Conservation (phyloP, 2,888 invertebrate genomes). For the Dendrolimus pini region DNA sequence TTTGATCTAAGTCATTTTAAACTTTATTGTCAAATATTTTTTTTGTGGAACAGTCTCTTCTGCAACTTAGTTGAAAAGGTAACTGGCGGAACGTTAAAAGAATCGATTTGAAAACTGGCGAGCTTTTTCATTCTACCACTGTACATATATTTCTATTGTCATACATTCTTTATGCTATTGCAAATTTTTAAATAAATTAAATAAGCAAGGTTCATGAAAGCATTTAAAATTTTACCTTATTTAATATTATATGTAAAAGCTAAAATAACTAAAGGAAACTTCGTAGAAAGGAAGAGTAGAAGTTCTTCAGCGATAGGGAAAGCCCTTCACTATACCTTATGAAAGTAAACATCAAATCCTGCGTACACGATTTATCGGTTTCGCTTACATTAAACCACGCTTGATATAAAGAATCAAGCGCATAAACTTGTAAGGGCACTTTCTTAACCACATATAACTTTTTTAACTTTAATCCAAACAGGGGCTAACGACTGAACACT, state of each 20-base stretch:
- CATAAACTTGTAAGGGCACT: slow-evolving; percentile 55
- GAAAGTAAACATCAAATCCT: slow-evolving; percentile 64
- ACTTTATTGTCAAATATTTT: too few relatives aligned
- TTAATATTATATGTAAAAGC: neutral
- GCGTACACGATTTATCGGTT: slow-evolving; percentile 45
- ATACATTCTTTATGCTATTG: too few relatives aligned
- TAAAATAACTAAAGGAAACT: slow-evolving; percentile 13
- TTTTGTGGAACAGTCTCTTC: too few relatives aligned
- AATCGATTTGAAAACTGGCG: too few relatives aligned
- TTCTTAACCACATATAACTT: slow-evolving; percentile 52
- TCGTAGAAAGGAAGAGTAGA: slow-evolving; percentile 72
- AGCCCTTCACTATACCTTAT: slow-evolving; percentile 56
- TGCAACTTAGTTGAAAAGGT: too few relatives aligned
- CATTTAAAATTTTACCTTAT: neutral
- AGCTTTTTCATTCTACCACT: too few relatives aligned
- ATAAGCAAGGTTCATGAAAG: neutral
- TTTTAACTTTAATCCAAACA: slow-evolving; percentile 34
- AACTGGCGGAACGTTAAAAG: too few relatives aligned
- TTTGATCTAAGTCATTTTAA: too few relatives aligned
- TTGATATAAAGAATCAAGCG: slow-evolving; percentile 42
- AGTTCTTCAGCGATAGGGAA: slow-evolving; percentile 67
- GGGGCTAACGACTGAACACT: slow-evolving; percentile 25
- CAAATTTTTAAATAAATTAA: neutral
- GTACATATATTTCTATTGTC: neutral
- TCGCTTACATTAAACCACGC: slow-evolving; percentile 47